Evolutionary conservation across 2,797 vertebrate species (phyloP), one percentile per base, ranked within the genome.

Genomic region (Mus spretus): DNA sequence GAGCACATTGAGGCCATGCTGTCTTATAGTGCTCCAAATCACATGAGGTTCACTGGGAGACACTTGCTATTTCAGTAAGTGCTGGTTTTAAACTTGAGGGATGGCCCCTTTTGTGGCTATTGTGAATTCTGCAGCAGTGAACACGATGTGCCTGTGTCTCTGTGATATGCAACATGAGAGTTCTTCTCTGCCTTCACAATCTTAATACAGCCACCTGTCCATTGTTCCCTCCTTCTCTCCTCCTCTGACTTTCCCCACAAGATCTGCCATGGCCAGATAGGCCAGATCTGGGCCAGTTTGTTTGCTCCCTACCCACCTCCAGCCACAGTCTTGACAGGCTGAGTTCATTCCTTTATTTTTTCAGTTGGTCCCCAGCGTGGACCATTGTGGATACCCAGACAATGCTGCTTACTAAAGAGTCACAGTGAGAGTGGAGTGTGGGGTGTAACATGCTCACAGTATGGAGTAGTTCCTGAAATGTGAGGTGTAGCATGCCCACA

Each of bases 161-260:
- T 72, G 34, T 11, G 7, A 8, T 3, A 10, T 26, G 20, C 1
- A 10, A 17, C 14, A 1, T 10, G n/a, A 17, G 65, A 72, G 7
- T 17, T 53, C 50, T 55, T 53, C 53, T 13, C 19, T 65, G 63
- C 50, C 37, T 13, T 10, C 5, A 3, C 40, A 40, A n/a, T 22
- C 4, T 2, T 28, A 37, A 50, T 59, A 4, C n/a, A 17, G 0
- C 1, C 0, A 31, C 59, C 24, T 3, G 2, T 15, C 13, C 0
- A 13, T 10, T 88, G n/a, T 44, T 65, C 5, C 0, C 50, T 24
- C 6, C 3, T n/a, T 20, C 2, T 79, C n/a, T 53, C 59, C 9
- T 17, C 0, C 0, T 0, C 55, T 61, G 14, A 11, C 70, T 63
- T 31, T 34, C 37, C 81, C 28, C 11, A 19, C n/a, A 44, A 57